Evolutionary conservation across 2,888 invertebrate species (phyloP), one percentile per base, ranked within the genome.

Genomic region (Tenthredo distinguenda): DNA sequence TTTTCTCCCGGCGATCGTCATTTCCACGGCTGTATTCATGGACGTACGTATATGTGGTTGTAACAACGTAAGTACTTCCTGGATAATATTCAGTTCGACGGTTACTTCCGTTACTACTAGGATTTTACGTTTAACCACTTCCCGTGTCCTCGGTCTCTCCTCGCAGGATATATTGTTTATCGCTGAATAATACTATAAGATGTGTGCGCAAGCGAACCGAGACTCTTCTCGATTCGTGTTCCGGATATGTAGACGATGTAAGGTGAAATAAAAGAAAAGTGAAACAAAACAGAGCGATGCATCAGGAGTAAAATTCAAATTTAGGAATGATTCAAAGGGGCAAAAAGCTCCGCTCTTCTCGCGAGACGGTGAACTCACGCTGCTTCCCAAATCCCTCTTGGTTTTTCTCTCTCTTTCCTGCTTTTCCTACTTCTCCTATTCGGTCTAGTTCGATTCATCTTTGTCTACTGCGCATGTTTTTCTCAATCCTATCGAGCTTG

Each of bases 401-500:
- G 40, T 77, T 18, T 47, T 65, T 37, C 34, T 72, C 87, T 68
- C 71, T 55, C 81, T 71, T 68, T 81, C 68, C 47, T 77, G 72
- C 71, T 84, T 81, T 85, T 86, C 72, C 85, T 71, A 31, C 47
- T 43, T 68, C 40, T 68, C 55, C 58, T 65, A 84, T 58, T 71
- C 81, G 26, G 84, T 81, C 85, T 76, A 84, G 77, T 85, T 83
- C 84, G 47, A 71, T 47, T 62, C 79, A 77, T 86, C 40, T 83
- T 84, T 83, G 85, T 86, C 77, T 84, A 79, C 58, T 65, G 40
- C 47, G 76, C 85, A 84, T 72, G 85, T 85, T 76, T 71, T 85
- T 76, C 81, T 81, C 81, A 81, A 81, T 62, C 81, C 81, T 62
- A 81, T 81, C 81, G 81, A 81, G 81, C 47, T 58, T 81, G 62